Evolutionary conservation across 2,113 vertebrate genomes (phyloP), one percentile per base, ranked within the genome.

Genomic region (Drymodes brunneopygia): DNA sequence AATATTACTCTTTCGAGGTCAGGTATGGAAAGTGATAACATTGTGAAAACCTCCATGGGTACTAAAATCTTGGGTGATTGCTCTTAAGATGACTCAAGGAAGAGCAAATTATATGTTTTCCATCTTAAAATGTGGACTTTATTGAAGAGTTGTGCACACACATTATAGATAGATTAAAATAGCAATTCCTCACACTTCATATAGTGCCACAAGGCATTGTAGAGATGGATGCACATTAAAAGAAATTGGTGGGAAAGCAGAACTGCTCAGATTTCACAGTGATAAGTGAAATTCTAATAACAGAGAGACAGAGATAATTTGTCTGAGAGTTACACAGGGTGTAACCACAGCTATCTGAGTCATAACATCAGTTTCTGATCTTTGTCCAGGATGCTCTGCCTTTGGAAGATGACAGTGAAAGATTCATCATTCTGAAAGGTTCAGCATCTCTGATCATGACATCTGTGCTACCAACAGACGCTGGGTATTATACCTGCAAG

Each of bases 401-500:
- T 90, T 69, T 98, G 97, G 91, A 92, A 74, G 70, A 90, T 7
- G 24, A 94, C 48, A 61, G 16, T 6, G 35, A 81, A 71, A 96
- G 93, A 19, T 97, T 96, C 9, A 7, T 56, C 10, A 97, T 23
- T 12, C 65, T 77, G 47, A 74, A 79, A 12, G 93, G 84, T 28
- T 97, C 90, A 0, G 20, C 54, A 1, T 95, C 57, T 51, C 97
- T 98, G 36, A 61, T 95, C 21, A 90, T 99, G 80, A 88, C 88
- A 15, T 92, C 96, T 6, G 98, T 98, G n/a, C 94, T 82, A 7
- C 56, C 25, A 17, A 85, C 94, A 27, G 98, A 99, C 0, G 88
- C 94, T 0, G 99, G 99, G 25, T 96, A 98, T 47, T 99, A 99
- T 95, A 98, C 93, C 77, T 99, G 99, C 65, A 88, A 92, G 44